phyloP scores from a whole-genome alignment of 2,888 invertebrate species.

The Tholera decimalis region DNA sequence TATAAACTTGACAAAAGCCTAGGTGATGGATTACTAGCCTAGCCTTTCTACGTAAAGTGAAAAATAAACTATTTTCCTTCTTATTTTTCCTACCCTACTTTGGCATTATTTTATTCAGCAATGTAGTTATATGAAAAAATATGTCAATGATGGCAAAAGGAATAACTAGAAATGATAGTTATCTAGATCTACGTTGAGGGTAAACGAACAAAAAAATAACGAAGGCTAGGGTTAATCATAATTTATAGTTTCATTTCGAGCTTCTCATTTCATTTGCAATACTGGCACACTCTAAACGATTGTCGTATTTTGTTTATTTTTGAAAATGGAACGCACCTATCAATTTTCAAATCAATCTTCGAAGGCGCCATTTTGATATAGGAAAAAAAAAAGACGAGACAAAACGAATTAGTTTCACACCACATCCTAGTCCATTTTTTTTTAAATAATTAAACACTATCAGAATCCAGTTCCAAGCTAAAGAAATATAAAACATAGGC shows the following conservation, averaged over 20 bases:
- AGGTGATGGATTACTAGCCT: conserved; percentile 1
- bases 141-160: not conserved
- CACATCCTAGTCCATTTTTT: conserved; percentile 52
- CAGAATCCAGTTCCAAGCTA: conserved; percentile 67
- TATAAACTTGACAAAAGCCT: conserved; percentile 20
- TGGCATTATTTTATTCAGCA: not conserved
- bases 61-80: conserved; percentile 18
- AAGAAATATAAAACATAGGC: conserved; percentile 66
- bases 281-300: not conserved
- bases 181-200: too few relatives aligned
- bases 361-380: not conserved
- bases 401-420: conserved; percentile 21
- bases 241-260: too few relatives aligned
- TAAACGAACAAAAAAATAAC: too few relatives aligned
- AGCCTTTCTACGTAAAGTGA: conserved; percentile 28
- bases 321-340: conserved; percentile 28
- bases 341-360: conserved; percentile 13
- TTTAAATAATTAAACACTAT: conserved; percentile 64
- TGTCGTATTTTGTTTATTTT: conserved; percentile 9
- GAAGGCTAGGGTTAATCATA: too few relatives aligned
- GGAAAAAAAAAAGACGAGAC: not conserved
- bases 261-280: too few relatives aligned
- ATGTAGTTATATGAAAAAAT: not conserved
- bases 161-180: conserved; percentile 1
- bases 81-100: not conserved